Conservation (phyloP, 2,113 vertebrate species). For the Oceanodroma tethys region DNA sequence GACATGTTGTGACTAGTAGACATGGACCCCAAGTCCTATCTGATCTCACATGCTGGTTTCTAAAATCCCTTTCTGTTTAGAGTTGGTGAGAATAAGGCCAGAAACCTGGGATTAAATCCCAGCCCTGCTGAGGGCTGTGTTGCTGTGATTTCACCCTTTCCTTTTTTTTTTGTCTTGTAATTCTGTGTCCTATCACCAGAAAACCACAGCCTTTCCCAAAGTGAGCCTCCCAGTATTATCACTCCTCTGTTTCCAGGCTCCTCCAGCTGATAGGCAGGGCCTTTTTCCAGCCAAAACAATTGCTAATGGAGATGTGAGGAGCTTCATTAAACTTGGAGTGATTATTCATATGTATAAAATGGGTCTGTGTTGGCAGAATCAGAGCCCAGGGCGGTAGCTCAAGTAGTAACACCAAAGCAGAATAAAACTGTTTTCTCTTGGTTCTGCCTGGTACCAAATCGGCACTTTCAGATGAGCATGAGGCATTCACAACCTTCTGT, state of each 20-base stretch:
- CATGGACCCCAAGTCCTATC: background rate
- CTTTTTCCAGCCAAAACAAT: slow-evolving; percentile 48
- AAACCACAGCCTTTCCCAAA: slow-evolving; percentile 19
- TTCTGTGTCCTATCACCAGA: background rate
- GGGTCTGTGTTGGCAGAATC: slow-evolving; percentile 9
- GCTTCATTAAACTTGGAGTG: slow-evolving; percentile 35
- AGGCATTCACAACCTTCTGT: background rate
- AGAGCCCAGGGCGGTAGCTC: background rate
- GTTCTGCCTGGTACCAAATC: background rate
- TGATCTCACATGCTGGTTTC: background rate
- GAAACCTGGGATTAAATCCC: background rate
- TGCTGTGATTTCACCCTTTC: background rate
- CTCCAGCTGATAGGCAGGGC: slow-evolving; percentile 30
- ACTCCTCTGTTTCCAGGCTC: slow-evolving; percentile 15
- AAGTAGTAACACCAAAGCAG: background rate
- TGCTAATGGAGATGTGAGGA: slow-evolving; percentile 35
- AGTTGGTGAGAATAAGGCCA: background rate
- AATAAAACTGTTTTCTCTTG: background rate
- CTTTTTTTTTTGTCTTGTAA: background rate
- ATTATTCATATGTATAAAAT: slow-evolving; percentile 33
- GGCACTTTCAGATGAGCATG: background rate
- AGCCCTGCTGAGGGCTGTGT: background rate
- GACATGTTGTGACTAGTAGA: background rate
- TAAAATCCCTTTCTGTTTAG: background rate
- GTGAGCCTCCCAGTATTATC: slow-evolving; percentile 14